Conservation (phyloP, 2,888 invertebrate genomes). For the Meloe dianella region DNA sequence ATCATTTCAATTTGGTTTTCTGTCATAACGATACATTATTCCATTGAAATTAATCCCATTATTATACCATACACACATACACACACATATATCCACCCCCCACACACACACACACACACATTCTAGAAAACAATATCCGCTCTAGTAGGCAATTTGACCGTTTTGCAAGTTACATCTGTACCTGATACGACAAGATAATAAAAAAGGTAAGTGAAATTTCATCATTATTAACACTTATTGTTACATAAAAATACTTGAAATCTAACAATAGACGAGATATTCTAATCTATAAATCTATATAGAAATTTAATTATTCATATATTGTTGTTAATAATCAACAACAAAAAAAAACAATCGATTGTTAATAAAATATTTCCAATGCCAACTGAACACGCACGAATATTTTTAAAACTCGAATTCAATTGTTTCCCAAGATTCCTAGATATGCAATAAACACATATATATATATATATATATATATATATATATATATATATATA, state of each 20-base stretch:
- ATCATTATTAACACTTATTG: neutral
- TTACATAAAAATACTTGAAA: too few species aligned
- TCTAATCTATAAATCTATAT: too few species aligned
- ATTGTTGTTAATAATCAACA: too few species aligned
- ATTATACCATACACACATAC: too few species aligned
- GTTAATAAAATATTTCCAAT: too few species aligned
- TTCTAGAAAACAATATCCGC: neutral
- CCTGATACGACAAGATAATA: slow-evolving; percentile 35
- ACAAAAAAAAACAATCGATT: neutral
- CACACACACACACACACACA: neutral
- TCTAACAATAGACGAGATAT: too few species aligned
- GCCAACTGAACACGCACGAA: neutral
- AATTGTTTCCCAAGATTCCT: neutral
- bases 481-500: too few species aligned
- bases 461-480: too few species aligned
- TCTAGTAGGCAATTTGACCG: neutral
- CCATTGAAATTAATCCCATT: neutral
- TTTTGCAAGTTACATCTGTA: slow-evolving; percentile 36
- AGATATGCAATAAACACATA: neutral
- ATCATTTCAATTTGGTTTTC: slow-evolving; percentile 40
- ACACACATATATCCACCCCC: too few species aligned
- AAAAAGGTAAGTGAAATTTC: slow-evolving; percentile 10
- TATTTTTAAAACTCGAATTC: neutral
- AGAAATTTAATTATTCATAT: too few species aligned
- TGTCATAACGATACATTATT: slow-evolving; percentile 40